A percentile compares a stretch with the other conserved stretches of the same genome.
Conservation (phyloP, 2,113 vertebrate species). For the Pseudopipra pipra region DNA sequence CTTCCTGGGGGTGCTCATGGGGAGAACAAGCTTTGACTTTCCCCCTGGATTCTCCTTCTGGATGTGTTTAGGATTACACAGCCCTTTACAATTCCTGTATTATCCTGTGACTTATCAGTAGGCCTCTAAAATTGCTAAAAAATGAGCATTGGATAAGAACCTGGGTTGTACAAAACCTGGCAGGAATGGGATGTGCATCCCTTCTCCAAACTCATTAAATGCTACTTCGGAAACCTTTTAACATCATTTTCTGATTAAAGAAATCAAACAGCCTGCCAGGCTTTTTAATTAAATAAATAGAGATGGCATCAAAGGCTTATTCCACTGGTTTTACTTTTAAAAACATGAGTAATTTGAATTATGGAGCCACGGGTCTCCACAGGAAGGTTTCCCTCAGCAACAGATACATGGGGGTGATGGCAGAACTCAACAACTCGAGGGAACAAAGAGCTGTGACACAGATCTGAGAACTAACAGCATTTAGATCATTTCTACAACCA, state of each 20-base stretch:
- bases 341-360: background rate
- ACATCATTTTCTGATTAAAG: background rate
- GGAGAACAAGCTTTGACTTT: background rate
- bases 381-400: background rate
- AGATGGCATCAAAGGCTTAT: background rate
- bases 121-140: background rate
- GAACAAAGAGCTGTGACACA: background rate
- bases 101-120: background rate
- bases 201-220: background rate
- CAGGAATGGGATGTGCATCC: background rate
- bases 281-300: background rate
- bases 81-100: background rate
- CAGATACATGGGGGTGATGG: background rate
- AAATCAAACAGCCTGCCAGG: background rate
- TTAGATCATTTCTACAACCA: background rate
- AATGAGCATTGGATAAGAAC: background rate
- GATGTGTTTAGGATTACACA: fast-evolving
- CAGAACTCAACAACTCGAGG: background rate
- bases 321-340: background rate
- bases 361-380: background rate
- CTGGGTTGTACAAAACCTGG: background rate
- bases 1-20: background rate
- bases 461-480: background rate
- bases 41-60: background rate
- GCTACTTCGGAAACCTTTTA: conserved; percentile 1